Evolutionary conservation across 2,888 invertebrate species (phyloP).

Genomic region (Odontocolon sp.): DNA sequence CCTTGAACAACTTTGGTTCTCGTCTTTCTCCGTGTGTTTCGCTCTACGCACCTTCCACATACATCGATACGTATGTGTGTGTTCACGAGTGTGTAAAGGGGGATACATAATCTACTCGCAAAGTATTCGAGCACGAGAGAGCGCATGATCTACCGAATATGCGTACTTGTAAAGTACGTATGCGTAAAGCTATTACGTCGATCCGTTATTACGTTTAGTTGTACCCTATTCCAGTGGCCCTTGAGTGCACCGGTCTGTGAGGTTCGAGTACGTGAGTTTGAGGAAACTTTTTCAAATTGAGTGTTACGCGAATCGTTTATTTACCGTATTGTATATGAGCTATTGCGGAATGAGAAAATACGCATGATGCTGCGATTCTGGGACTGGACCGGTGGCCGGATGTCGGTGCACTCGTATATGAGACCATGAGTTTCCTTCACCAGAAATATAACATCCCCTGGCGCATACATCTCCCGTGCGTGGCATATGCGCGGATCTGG

Average conservation of each 20-base stretch:
- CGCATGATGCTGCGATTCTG: constrained; percentile 5
- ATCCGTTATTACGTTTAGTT: constrained; percentile 43
- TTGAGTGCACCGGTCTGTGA: neutral
- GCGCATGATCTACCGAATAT: too few relatives aligned
- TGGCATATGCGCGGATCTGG: constrained; percentile 58
- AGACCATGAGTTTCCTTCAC: constrained; percentile 4
- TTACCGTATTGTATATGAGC: neutral
- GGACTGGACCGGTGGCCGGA: constrained; percentile 44
- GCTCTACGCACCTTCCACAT: too few relatives aligned
- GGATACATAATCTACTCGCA: too few relatives aligned
- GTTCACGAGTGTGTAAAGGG: too few relatives aligned
- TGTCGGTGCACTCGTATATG: constrained; percentile 29
- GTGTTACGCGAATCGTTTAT: constrained; percentile 13
- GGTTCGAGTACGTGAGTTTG: constrained; percentile 20
- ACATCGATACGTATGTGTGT: too few relatives aligned
- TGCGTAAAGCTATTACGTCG: constrained; percentile 36
- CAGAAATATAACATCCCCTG: constrained; percentile 50
- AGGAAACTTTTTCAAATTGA: constrained; percentile 8
- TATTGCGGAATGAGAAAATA: neutral
- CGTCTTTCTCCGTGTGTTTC: neutral
- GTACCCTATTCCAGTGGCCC: constrained; percentile 7
- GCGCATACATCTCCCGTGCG: constrained; percentile 3
- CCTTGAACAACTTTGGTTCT: neutral
- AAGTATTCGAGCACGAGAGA: too few relatives aligned
- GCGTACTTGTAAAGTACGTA: neutral